These are phyloP conservation scores for Sula dactylatra DNA, from an alignment of 2,113 vertebrate genomes.

Conservation along the genomic window DNA sequence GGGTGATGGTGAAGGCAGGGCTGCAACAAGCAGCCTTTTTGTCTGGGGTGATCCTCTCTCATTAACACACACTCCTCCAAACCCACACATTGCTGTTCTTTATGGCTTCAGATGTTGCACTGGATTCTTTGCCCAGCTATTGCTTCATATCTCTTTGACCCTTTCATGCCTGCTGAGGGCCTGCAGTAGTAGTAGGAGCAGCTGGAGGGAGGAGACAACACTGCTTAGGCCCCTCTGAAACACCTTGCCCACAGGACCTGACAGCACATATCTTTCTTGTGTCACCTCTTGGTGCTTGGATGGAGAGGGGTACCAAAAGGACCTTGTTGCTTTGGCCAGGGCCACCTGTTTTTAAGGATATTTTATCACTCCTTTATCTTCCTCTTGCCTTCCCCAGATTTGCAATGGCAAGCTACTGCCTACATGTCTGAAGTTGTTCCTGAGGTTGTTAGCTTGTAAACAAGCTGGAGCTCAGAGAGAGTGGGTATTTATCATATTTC, in stretches of 20 bases:
- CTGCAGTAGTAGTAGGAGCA: not conserved
- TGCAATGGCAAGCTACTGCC: not conserved
- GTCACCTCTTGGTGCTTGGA: not conserved
- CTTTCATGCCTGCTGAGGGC: not conserved
- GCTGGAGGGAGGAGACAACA: not conserved
- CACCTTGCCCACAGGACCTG: not conserved
- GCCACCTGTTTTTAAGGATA: not conserved
- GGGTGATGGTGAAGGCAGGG: not conserved
- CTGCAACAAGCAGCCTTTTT: not conserved
- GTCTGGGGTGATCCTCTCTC: not conserved
- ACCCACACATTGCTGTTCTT: not conserved
- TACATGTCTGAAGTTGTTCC: not conserved
- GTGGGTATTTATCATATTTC: not conserved
- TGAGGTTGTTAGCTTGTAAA: not conserved
- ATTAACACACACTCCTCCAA: not conserved
- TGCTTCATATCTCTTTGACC: rapidly evolving
- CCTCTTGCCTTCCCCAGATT: not conserved
- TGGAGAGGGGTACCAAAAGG: not conserved
- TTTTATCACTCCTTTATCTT: not conserved
- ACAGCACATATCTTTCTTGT: not conserved
- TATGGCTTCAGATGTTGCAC: not conserved
- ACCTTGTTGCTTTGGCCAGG: not conserved
- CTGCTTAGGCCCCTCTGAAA: not conserved
- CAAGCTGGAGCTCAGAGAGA: not conserved
- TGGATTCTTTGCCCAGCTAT: not conserved